phyloP scores from a whole-genome alignment of 2,888 invertebrate genomes.

The Ernsta delagoae region DNA sequence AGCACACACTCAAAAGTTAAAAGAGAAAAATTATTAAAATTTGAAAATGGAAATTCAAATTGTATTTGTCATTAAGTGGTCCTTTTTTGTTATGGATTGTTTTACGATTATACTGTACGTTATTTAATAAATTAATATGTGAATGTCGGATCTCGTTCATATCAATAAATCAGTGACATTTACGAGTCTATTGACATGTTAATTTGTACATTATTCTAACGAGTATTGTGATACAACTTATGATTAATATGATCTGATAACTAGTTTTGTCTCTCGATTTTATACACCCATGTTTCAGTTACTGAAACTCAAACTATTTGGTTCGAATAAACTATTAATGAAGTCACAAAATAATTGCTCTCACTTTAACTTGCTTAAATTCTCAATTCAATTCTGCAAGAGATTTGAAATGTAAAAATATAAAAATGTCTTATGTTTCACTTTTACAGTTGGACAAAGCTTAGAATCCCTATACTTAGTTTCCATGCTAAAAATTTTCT shows the following conservation, averaged over 20 bases:
- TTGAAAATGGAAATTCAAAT: neutral
- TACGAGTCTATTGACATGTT: conserved; percentile 30
- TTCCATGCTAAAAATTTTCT: too few species aligned
- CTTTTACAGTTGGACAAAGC: too few species aligned
- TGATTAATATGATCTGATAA: neutral
- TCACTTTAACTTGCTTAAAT: too few species aligned
- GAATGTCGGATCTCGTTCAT: conserved; percentile 3
- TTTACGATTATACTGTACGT: neutral
- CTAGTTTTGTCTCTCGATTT: neutral
- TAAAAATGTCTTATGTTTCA: too few species aligned
- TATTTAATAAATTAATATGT: neutral
- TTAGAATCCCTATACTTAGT: too few species aligned
- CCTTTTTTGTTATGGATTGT: neutral
- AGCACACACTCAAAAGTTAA: neutral
- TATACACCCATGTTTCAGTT: neutral
- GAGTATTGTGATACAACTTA: neutral
- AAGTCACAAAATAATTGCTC: too few species aligned
- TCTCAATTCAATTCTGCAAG: too few species aligned
- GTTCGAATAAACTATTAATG: too few species aligned
- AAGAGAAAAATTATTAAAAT: neutral
- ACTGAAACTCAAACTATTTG: neutral
- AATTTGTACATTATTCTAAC: conserved; percentile 22
- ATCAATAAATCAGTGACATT: conserved; percentile 30
- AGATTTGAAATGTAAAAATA: too few species aligned
- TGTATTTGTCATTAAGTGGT: too few species aligned